Conservation (phyloP, 53 echinoderm and acorn worm genomes). For the Echinarachnius parma region DNA sequence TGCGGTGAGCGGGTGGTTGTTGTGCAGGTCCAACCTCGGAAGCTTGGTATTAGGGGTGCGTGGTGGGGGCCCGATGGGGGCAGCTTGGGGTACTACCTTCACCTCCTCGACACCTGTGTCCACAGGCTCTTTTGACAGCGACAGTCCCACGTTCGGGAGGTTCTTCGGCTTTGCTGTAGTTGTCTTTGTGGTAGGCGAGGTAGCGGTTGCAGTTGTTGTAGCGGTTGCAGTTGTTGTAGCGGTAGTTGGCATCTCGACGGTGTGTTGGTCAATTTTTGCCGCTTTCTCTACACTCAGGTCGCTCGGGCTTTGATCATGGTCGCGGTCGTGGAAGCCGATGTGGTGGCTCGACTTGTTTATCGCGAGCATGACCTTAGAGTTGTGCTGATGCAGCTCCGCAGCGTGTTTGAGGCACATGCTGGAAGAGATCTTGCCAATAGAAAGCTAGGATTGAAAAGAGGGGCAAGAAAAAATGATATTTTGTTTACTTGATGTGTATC, state of each 20-base stretch:
- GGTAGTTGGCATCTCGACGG: background rate
- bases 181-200: background rate
- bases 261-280: background rate
- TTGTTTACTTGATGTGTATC: too few species aligned
- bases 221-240: background rate
- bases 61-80: background rate
- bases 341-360: background rate
- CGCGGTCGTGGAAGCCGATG: background rate
- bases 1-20: background rate
- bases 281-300: background rate
- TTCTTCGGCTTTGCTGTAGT: too few species aligned
- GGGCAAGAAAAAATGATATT: background rate
- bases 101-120: background rate
- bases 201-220: background rate
- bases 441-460: background rate
- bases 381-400: constrained; percentile 28
- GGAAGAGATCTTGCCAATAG: constrained; percentile 11
- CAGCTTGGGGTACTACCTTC: background rate
- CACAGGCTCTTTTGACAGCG: constrained; percentile 1
- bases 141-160: constrained; percentile 12
- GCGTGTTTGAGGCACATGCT: constrained; percentile 61
- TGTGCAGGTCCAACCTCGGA: background rate
- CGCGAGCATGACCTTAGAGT: constrained; percentile 25
- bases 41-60: background rate
- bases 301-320: background rate